These are phyloP conservation scores for Tursiops truncatus DNA, from an alignment of 2,113 vertebrate genomes.

Conservation along the genomic window DNA sequence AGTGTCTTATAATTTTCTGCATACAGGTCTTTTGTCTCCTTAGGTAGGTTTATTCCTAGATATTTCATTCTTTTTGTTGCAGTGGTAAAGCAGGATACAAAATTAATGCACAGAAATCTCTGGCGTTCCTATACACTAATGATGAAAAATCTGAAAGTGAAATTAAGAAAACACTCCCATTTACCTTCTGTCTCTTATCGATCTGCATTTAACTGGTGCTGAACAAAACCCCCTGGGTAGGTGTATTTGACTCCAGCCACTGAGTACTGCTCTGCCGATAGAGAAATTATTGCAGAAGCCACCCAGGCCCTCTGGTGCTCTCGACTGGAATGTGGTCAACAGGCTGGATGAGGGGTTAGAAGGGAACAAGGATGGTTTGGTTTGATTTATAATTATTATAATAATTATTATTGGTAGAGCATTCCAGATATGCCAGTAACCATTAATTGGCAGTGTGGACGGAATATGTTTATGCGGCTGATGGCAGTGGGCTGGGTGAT, in stretches of 20 bases:
- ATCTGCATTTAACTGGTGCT: neutral
- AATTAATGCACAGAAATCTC: too few relatives aligned
- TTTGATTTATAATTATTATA: neutral
- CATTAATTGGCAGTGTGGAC: neutral
- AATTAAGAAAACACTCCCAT: too few relatives aligned
- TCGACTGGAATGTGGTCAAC: neutral
- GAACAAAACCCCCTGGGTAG: neutral
- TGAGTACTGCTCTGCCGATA: neutral
- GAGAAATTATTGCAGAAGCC: neutral
- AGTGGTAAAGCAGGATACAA: too few relatives aligned
- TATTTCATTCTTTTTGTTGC: too few relatives aligned
- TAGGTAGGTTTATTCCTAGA: too few relatives aligned
- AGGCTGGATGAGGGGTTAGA: neutral
- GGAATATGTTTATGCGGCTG: conserved; percentile 18
- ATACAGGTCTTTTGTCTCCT: too few relatives aligned
- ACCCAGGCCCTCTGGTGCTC: neutral
- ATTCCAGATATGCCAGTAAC: conserved; percentile 19
- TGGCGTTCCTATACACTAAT: too few relatives aligned
- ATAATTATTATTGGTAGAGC: neutral
- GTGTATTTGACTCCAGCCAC: neutral
- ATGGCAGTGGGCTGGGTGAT: neutral
- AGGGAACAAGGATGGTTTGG: neutral
- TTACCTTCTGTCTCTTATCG: neutral
- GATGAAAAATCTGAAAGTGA: too few relatives aligned
- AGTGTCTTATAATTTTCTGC: too few relatives aligned